phyloP scores from a whole-genome alignment of 2,797 vertebrate genomes.

The Dallia pectoralis region DNA sequence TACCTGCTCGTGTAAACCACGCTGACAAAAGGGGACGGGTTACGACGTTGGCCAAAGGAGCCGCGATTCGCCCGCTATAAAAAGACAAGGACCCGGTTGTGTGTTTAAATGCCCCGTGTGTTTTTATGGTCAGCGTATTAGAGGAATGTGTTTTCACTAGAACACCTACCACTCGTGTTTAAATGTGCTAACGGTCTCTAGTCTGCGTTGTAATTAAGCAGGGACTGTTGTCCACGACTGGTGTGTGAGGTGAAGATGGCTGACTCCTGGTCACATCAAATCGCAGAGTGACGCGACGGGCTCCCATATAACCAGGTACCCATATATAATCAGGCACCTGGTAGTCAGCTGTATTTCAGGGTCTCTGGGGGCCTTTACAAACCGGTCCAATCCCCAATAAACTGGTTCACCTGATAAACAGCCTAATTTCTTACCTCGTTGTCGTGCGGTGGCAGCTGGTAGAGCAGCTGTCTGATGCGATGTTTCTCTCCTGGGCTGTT shows the following conservation, averaged over 20 bases:
- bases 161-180: background rate
- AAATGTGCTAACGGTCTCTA: background rate
- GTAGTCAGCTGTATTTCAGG: too few species aligned
- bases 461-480: slow-evolving; percentile 92
- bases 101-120: background rate
- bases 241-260: background rate
- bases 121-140: background rate
- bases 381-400: too few species aligned
- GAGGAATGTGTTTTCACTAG: background rate
- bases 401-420: background rate
- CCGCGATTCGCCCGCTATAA: slow-evolving; percentile 53
- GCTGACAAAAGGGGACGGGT: slow-evolving; percentile 41
- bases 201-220: background rate
- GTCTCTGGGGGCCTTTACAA: too few species aligned
- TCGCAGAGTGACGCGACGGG: background rate
- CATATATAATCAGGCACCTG: too few species aligned
- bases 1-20: slow-evolving; percentile 65
- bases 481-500: slow-evolving; percentile 96
- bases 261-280: too few species aligned
- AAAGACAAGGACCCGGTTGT: slow-evolving; percentile 28
- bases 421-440: slow-evolving; percentile 80
- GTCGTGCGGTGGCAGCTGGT: slow-evolving; percentile 95
- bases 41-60: slow-evolving; percentile 37
- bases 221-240: too few species aligned
- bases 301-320: too few species aligned